Conservation (phyloP, 2,113 vertebrate species). For the Cettia cetti region DNA sequence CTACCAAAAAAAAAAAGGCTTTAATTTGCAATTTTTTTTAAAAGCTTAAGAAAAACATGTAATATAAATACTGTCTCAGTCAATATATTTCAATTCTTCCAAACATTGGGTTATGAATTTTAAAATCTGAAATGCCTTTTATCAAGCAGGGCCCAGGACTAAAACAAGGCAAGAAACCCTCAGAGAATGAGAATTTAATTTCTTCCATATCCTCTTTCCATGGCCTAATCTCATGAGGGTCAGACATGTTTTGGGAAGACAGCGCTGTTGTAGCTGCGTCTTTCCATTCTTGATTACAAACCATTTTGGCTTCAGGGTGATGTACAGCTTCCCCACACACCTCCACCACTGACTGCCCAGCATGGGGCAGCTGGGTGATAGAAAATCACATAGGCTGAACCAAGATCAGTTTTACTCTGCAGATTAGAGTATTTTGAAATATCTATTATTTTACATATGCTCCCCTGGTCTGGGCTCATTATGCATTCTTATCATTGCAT, state of each 20-base stretch:
- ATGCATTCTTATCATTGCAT: background rate
- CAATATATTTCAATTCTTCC: background rate
- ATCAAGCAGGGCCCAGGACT: background rate
- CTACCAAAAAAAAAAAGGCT: background rate
- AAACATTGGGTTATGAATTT: background rate
- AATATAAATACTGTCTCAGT: background rate
- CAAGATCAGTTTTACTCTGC: background rate
- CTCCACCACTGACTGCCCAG: background rate
- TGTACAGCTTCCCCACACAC: background rate
- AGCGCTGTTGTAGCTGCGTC: background rate
- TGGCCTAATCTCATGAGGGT: background rate
- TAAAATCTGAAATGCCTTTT: background rate
- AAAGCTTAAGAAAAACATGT: background rate
- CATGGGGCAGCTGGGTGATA: background rate
- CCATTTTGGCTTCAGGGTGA: fast-evolving
- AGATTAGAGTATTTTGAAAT: background rate
- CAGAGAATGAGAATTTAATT: background rate
- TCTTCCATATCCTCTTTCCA: background rate
- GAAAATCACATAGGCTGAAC: background rate
- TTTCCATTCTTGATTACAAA: background rate
- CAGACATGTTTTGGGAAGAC: background rate
- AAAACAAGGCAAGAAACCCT: background rate
- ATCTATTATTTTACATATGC: background rate
- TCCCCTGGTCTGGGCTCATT: fast-evolving
- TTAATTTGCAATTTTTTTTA: background rate